These are phyloP conservation scores for Plagiodera versicolora DNA, from an alignment of 2,888 invertebrate species.

Conservation along the genomic window DNA sequence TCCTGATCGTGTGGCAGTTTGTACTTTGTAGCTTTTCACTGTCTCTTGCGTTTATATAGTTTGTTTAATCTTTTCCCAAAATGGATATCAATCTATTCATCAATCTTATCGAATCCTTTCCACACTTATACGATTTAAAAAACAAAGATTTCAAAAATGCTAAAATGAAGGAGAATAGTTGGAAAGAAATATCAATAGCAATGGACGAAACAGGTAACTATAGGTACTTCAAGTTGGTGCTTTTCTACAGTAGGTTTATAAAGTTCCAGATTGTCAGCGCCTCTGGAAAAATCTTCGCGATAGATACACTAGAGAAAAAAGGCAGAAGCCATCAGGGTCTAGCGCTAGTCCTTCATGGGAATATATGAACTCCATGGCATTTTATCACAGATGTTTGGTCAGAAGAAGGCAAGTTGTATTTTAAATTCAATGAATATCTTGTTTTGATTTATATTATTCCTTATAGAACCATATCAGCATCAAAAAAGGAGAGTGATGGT, in stretches of 20 bases:
- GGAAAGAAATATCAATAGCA: not conserved
- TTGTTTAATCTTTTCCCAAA: too few relatives aligned
- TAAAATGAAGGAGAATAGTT: not conserved
- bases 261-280: not conserved
- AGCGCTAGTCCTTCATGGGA: not conserved
- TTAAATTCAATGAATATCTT: too few relatives aligned
- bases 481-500: too few relatives aligned
- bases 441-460: too few relatives aligned
- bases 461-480: too few relatives aligned
- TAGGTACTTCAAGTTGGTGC: not conserved
- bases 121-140: not conserved
- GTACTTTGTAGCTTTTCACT: too few relatives aligned
- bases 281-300: too few relatives aligned
- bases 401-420: too few relatives aligned
- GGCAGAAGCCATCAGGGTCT: not conserved
- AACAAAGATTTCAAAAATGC: not conserved
- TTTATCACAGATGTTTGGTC: too few relatives aligned
- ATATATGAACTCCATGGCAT: not conserved
- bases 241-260: not conserved
- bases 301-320: not conserved
- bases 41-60: too few relatives aligned
- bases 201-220: not conserved
- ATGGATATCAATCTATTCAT: not conserved
- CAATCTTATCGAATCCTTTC: not conserved
- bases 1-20: too few relatives aligned